Conservation (phyloP, 2,113 vertebrate genomes). For the Sceloporus tristichus region DNA sequence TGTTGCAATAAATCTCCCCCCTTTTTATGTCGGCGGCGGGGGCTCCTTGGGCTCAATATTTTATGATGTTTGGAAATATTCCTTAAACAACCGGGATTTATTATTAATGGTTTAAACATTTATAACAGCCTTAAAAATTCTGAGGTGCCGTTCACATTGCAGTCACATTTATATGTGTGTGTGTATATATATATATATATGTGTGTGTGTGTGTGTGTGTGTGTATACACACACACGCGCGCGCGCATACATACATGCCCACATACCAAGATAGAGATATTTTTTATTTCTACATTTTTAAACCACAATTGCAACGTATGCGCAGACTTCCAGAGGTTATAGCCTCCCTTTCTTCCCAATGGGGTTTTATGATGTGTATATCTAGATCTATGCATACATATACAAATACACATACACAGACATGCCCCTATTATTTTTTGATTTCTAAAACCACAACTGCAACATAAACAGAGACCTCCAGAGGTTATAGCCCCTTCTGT, state of each 20-base stretch:
- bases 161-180: conserved; percentile 22
- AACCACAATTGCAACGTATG: too few species aligned
- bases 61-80: conserved; percentile 84
- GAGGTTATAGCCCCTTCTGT: too few species aligned
- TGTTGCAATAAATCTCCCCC: conserved; percentile 82
- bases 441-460: too few species aligned
- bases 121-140: conserved; percentile 79
- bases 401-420: too few species aligned
- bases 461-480: too few species aligned
- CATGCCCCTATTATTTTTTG: too few species aligned
- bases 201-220: not conserved
- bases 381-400: too few species aligned
- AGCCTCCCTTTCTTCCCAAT: conserved; percentile 25
- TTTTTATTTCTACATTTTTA: conserved; percentile 41
- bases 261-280: conserved; percentile 56
- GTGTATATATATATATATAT: not conserved
- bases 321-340: not conserved
- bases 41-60: conserved; percentile 76
- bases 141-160: conserved; percentile 60
- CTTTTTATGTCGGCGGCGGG: conserved; percentile 73
- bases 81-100: conserved; percentile 83
- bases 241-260: not conserved
- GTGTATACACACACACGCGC: too few species aligned
- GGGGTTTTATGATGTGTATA: too few species aligned
- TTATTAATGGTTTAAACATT: conserved; percentile 82